Evolutionary conservation across 1,140 invertebrate species (phyloP).

Genomic region (Rhagoletis pomonella): DNA sequence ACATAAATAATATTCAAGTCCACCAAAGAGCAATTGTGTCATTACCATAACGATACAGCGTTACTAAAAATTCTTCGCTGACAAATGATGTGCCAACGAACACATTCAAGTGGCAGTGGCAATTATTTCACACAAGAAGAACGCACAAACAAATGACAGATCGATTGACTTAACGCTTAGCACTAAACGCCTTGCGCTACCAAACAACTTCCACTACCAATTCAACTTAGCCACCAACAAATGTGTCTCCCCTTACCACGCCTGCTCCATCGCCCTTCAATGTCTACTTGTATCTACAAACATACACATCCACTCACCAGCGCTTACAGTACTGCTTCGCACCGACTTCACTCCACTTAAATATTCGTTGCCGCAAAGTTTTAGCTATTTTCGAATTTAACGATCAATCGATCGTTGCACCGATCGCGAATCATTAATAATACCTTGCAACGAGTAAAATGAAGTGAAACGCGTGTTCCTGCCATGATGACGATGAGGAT

Average conservation of each 20-base stretch:
- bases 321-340: background rate
- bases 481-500: background rate
- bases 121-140: slow-evolving; percentile 69
- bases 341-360: slow-evolving; percentile 16
- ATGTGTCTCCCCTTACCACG: background rate
- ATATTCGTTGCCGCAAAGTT: slow-evolving; percentile 1
- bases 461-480: background rate
- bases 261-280: background rate
- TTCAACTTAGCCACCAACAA: slow-evolving; percentile 13
- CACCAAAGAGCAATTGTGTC: background rate
- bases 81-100: slow-evolving; percentile 73
- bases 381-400: slow-evolving; percentile 49
- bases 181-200: slow-evolving; percentile 69
- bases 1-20: background rate
- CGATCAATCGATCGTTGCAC: slow-evolving; percentile 63
- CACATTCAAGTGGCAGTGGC: slow-evolving; percentile 70
- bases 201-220: slow-evolving; percentile 21
- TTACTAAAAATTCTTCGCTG: slow-evolving; percentile 56
- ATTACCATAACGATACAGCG: background rate
- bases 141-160: slow-evolving; percentile 69
- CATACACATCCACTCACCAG: background rate
- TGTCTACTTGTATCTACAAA: background rate
- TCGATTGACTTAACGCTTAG: slow-evolving; percentile 73
- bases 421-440: slow-evolving; percentile 72
- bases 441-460: slow-evolving; percentile 62